Conservation (phyloP, 2,797 vertebrate species). For the Macroramphosus scolopax region DNA sequence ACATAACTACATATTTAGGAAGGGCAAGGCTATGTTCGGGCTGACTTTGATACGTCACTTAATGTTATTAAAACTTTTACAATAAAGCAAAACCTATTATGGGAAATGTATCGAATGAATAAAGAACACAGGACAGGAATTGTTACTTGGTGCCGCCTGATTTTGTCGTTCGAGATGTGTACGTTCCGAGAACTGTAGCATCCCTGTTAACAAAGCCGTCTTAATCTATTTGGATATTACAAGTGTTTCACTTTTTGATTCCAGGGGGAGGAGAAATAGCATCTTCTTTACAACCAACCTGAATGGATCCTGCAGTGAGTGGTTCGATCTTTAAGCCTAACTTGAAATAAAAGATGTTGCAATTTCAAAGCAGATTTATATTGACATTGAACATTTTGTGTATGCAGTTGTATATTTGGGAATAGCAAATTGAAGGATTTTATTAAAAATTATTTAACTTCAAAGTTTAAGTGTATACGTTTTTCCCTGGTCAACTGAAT, state of each 20-base stretch:
- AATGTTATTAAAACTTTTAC: constrained; percentile 7
- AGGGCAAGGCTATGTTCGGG: constrained; percentile 23
- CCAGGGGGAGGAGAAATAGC: constrained; percentile 81
- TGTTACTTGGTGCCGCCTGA: neutral
- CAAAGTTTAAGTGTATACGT: too few relatives aligned
- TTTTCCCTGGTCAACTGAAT: too few relatives aligned
- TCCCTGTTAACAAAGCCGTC: constrained; percentile 3
- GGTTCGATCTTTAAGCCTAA: constrained; percentile 1
- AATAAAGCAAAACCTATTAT: constrained; percentile 8
- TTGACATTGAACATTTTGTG: too few relatives aligned
- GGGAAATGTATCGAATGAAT: neutral
- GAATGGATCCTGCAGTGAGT: constrained; percentile 94
- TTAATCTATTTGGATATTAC: too few relatives aligned
- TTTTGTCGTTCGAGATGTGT: constrained; percentile 2
- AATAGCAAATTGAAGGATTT: too few relatives aligned
- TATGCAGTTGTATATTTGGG: too few relatives aligned
- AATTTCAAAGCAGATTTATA: too few relatives aligned
- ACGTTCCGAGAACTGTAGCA: neutral
- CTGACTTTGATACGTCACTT: constrained; percentile 23
- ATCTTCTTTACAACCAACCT: constrained; percentile 86
- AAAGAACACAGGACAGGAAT: neutral
- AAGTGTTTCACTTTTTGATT: constrained; percentile 9
- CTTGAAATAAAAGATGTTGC: too few relatives aligned
- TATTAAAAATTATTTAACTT: too few relatives aligned
- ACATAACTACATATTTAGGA: constrained; percentile 31